Conservation (phyloP, 2,797 vertebrate genomes). For the Hypotaenidia okinawae region DNA sequence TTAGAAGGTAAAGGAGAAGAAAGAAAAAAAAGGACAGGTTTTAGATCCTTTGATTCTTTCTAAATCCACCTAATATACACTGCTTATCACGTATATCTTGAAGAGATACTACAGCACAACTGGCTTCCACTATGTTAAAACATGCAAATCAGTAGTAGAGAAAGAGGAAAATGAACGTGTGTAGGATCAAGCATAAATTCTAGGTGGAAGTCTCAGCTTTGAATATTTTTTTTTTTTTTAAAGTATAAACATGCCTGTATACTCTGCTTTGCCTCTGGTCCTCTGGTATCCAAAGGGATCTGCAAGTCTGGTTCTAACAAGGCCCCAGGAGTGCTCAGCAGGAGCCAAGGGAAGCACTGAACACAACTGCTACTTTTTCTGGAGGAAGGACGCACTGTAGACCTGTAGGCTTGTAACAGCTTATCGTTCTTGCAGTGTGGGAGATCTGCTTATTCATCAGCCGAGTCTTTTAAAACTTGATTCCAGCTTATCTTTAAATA, state of each 20-base stretch:
- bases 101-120: neutral
- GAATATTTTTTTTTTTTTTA: no score
- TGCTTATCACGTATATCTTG: neutral
- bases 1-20: neutral
- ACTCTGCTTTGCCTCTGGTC: neutral
- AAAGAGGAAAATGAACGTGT: neutral
- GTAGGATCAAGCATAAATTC: neutral
- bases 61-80: neutral
- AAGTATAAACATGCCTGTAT: neutral
- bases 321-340: neutral
- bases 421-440: neutral
- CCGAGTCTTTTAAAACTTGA: neutral
- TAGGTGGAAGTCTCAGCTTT: neutral
- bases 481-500: slow-evolving; percentile 10
- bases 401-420: neutral
- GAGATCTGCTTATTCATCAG: neutral
- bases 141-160: no score
- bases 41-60: neutral
- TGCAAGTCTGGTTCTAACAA: neutral
- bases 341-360: neutral
- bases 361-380: neutral
- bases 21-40: neutral
- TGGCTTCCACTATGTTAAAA: neutral
- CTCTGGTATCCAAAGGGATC: neutral
- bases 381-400: neutral